Evolutionary conservation across 2,888 invertebrate genomes (phyloP), one percentile per base, ranked within the genome.

Genomic region (Cryptocephalus primarius): DNA sequence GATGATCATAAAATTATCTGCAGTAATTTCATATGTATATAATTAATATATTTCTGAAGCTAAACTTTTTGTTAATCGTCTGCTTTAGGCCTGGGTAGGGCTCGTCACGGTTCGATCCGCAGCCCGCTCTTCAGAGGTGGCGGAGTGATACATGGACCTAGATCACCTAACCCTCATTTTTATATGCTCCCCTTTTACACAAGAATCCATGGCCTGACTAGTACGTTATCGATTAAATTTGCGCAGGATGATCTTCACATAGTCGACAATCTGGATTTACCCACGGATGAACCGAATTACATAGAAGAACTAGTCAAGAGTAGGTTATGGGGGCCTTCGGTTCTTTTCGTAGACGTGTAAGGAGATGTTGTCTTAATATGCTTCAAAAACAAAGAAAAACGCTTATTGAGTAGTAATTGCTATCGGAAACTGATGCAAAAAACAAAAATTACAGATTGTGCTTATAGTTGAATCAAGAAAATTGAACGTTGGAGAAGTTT

Each of bases 161-260:
- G 95, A 39, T 88, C 91, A 1, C 95, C 94, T 0, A 86, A 81
- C 39, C 80, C 90, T 0, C 85, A 88, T 67, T 99, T 95, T 70
- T 97, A 84, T 65, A 96, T 99, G 95, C 68, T 96, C 41, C 88
- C 92, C 0, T 86, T 85, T 64, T 78, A 78, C 54, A 68, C 75
- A 6, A 74, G 97, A 55, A 71, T 95, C 0, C 66, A 78, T 47
- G 97, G 97, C 0, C 74, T 99, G 8, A 84, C 84, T 9, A 78
- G 86, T 8, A 83, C 87, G 0, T 70, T 97, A 39, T 90, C 96
- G 1, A 77, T 90, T 1, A 99, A 99, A 72, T 75, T 93, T 49
- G 92, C 92, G 0, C 96, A 95, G 75, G 92, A 96, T 71, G 95
- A 97, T 72, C 72, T 99, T 38, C 93, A 94, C 68, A 74, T 99